Conservation (phyloP, 2,113 vertebrate species). For the Phyllostomus discolor region DNA sequence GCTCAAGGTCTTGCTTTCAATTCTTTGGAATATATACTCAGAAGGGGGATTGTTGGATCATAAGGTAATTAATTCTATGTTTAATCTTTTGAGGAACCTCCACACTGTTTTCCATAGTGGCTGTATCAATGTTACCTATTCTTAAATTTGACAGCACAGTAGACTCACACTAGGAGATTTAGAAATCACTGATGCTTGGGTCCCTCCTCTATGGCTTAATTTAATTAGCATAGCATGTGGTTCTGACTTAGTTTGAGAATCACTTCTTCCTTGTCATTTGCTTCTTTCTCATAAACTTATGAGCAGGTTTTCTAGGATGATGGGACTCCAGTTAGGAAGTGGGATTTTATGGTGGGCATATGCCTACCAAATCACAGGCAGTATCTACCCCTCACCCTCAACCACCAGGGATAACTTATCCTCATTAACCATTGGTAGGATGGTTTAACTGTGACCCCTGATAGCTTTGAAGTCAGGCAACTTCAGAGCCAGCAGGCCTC, state of each 20-base stretch:
- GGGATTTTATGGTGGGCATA: not conserved
- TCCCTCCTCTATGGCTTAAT: not conserved
- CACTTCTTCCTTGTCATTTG: not conserved
- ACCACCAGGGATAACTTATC: not conserved
- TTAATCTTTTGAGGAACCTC: not conserved
- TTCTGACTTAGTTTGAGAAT: not conserved
- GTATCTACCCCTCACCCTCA: not conserved
- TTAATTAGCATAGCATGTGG: not conserved
- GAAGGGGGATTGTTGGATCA: not conserved
- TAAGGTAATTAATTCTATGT: not conserved
- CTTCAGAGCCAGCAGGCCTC: not conserved
- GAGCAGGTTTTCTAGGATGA: not conserved
- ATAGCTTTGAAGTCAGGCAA: slow-evolving; percentile 39
- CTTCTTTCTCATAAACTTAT: not conserved
- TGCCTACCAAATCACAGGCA: not conserved
- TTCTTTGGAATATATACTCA: not conserved
- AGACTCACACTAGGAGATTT: not conserved
- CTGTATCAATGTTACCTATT: not conserved
- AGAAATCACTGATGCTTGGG: not conserved
- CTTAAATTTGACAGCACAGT: not conserved
- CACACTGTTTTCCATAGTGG: not conserved
- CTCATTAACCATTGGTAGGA: not conserved
- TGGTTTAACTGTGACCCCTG: not conserved
- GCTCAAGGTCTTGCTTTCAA: not conserved
- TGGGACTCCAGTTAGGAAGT: not conserved